Conservation (phyloP, 2,888 invertebrate species). For the Euzetes globulus region DNA sequence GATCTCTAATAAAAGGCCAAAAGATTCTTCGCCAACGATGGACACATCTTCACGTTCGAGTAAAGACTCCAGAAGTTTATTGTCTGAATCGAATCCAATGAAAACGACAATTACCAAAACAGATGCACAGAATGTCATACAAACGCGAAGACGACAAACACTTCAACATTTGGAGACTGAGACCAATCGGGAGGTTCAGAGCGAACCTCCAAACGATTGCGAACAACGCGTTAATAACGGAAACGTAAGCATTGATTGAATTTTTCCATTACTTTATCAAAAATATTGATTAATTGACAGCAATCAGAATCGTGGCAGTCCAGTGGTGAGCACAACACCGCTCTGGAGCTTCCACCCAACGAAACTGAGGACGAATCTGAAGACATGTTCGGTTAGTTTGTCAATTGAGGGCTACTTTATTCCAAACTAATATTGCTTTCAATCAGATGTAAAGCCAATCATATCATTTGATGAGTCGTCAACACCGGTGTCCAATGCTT, state of each 20-base stretch:
- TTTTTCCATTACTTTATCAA: no score
- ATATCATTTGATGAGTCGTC: constrained; percentile 37
- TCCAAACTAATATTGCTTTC: background rate
- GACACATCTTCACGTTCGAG: background rate
- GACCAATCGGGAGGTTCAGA: background rate
- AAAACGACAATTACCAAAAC: background rate
- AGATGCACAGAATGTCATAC: background rate
- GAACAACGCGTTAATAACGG: constrained; percentile 5
- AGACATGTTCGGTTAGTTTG: constrained; percentile 20
- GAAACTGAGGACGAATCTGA: constrained; percentile 30
- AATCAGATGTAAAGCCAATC: constrained; percentile 36
- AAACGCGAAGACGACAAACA: constrained; percentile 23
- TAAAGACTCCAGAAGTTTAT: constrained; percentile 8
- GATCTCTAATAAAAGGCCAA: background rate
- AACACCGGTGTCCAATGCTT: constrained; percentile 4
- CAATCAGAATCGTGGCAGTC: constrained; percentile 17
- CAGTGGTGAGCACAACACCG: background rate
- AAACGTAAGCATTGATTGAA: constrained; percentile 14
- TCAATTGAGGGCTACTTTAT: background rate
- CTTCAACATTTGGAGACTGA: background rate
- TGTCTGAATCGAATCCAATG: background rate
- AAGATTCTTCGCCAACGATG: background rate
- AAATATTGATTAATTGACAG: background rate
- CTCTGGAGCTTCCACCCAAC: background rate
- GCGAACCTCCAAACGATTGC: background rate